Conservation (phyloP, 2,888 invertebrate species). For the Lamellibrachia satsuma region DNA sequence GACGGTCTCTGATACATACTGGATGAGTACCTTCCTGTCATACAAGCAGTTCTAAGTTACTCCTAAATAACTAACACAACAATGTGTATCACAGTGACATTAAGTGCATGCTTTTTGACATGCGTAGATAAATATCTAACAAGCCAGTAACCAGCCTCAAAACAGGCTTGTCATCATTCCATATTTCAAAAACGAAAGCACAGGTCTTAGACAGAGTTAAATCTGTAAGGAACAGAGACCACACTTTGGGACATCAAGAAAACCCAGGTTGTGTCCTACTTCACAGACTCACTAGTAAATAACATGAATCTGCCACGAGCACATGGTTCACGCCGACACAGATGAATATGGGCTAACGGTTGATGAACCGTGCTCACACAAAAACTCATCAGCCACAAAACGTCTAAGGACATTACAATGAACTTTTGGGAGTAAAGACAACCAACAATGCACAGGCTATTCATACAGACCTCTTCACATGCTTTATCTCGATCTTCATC, state of each 20-base stretch:
- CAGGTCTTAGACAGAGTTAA: too few relatives aligned
- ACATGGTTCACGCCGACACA: too few relatives aligned
- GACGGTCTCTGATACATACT: conserved; percentile 54
- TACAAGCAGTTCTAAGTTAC: conserved; percentile 8
- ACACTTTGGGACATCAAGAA: too few relatives aligned
- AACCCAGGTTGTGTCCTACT: too few relatives aligned
- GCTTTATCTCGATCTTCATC: conserved; percentile 85
- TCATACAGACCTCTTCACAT: conserved; percentile 76
- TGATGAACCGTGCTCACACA: neutral
- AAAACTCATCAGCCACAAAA: neutral
- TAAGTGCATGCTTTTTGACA: too few relatives aligned
- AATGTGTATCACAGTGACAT: too few relatives aligned
- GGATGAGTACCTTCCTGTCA: conserved; percentile 55
- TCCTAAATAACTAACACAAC: conserved; percentile 22
- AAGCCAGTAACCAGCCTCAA: neutral
- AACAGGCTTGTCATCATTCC: too few relatives aligned
- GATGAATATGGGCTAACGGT: neutral
- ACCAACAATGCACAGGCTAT: neutral
- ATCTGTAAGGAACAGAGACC: too few relatives aligned
- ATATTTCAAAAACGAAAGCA: too few relatives aligned
- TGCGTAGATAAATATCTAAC: too few relatives aligned
- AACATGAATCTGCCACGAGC: too few relatives aligned
- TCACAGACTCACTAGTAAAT: too few relatives aligned
- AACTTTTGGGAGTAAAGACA: neutral
- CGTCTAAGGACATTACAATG: neutral